Evolutionary conservation across 2,797 vertebrate species (phyloP).

Genomic region (Danio kyathit): DNA sequence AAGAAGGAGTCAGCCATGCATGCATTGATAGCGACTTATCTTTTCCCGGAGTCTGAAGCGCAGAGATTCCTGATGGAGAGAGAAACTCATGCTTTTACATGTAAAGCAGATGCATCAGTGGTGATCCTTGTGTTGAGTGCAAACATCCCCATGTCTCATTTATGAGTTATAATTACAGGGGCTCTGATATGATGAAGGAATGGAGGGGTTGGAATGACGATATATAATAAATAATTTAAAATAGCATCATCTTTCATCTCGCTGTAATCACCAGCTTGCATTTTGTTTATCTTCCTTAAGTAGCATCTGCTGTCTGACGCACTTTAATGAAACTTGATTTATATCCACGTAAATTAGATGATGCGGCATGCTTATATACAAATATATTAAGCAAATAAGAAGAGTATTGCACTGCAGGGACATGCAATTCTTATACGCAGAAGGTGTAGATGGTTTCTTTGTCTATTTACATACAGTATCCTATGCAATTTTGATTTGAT

Average conservation of each 20-base stretch:
- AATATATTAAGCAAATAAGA: constrained; percentile 43
- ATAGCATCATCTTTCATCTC: constrained; percentile 61
- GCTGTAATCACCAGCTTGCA: constrained; percentile 58
- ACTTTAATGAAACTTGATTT: constrained; percentile 56
- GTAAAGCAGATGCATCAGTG: constrained; percentile 39
- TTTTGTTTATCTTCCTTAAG: constrained; percentile 64
- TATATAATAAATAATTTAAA: constrained; percentile 58
- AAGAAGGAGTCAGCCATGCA: constrained; percentile 9
- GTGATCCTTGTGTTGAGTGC: constrained; percentile 41
- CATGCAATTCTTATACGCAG: neutral
- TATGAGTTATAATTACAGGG: constrained; percentile 53
- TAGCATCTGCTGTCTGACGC: constrained; percentile 65
- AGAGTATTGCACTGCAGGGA: neutral
- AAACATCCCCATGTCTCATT: constrained; percentile 50
- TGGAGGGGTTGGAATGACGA: constrained; percentile 17
- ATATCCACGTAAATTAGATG: constrained; percentile 56
- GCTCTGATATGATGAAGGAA: constrained; percentile 45
- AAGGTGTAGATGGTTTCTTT: neutral
- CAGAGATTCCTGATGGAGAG: constrained; percentile 4
- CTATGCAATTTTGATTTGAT: neutral
- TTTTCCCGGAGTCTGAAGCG: constrained; percentile 35
- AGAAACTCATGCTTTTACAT: constrained; percentile 35
- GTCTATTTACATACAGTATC: neutral
- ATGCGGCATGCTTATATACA: constrained; percentile 21
- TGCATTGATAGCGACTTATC: constrained; percentile 24